Conservation (phyloP, 2,113 vertebrate species). For the Eurystomus gularis region DNA sequence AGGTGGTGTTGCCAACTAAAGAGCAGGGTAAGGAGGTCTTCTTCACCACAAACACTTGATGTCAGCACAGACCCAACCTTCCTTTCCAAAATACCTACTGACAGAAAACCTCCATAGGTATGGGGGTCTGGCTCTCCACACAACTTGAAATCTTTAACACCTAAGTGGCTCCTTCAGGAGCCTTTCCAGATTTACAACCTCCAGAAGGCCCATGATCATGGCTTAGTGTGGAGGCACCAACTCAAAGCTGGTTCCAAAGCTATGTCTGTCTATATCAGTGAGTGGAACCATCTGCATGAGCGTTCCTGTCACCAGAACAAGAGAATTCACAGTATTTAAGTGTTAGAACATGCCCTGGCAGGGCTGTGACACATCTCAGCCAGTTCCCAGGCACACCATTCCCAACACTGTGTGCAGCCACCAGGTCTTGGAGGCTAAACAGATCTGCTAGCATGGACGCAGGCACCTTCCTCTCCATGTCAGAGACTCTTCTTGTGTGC, state of each 20-base stretch:
- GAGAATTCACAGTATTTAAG: neutral
- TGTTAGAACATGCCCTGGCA: neutral
- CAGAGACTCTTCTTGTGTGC: neutral
- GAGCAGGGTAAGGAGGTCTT: neutral
- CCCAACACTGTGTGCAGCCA: neutral
- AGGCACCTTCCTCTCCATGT: neutral
- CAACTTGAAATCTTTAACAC: neutral
- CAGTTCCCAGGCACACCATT: neutral
- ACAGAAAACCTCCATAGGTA: fast-evolving
- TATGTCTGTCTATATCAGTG: neutral
- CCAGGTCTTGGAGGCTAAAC: neutral
- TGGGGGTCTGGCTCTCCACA: fast-evolving
- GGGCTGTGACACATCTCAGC: neutral
- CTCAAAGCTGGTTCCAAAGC: neutral
- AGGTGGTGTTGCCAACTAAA: neutral
- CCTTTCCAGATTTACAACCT: neutral
- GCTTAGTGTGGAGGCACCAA: neutral
- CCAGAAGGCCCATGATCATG: neutral
- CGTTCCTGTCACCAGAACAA: neutral
- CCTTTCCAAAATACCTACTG: fast-evolving
- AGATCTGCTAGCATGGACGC: neutral
- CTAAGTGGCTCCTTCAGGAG: neutral
- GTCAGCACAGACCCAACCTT: neutral
- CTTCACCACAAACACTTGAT: neutral
- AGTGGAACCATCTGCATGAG: neutral